Conservation (phyloP, 2,113 vertebrate species). For the Strix uralensis region DNA sequence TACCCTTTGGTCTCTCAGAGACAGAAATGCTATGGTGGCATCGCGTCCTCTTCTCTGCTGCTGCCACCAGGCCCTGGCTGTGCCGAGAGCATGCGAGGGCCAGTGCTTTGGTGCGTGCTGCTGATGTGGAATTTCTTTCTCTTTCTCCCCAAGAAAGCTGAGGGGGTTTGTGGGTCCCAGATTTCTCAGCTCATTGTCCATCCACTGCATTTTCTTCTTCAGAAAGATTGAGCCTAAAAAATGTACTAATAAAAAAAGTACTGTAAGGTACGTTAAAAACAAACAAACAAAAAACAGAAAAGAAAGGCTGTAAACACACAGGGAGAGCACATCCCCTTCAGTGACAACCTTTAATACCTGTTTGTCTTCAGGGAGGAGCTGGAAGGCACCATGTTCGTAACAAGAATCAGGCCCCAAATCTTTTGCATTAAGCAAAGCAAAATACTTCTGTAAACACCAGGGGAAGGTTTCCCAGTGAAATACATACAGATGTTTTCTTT, state of each 20-base stretch:
- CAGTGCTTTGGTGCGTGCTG: neutral
- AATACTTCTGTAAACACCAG: constrained; percentile 29
- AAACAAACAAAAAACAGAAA: neutral
- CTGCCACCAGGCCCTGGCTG: neutral
- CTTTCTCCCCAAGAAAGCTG: neutral
- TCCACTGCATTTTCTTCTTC: neutral
- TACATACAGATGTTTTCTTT: constrained; percentile 56
- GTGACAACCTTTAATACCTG: neutral
- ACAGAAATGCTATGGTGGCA: rapidly evolving
- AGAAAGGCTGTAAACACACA: neutral
- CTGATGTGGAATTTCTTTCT: neutral
- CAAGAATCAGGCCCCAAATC: neutral
- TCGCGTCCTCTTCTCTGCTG: neutral
- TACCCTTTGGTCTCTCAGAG: neutral
- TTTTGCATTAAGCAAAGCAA: neutral
- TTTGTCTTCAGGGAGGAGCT: neutral
- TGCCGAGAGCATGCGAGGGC: neutral
- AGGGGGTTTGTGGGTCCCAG: neutral
- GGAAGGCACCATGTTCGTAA: neutral
- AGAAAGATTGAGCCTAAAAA: neutral
- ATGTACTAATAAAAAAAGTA: neutral
- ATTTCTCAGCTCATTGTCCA: neutral
- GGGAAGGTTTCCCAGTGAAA: constrained; percentile 39
- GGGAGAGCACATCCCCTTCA: neutral
- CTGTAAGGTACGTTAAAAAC: neutral